These are phyloP conservation scores for Kryptolebias marmoratus DNA, from an alignment of 2,113 vertebrate genomes.

Conservation along the genomic window DNA sequence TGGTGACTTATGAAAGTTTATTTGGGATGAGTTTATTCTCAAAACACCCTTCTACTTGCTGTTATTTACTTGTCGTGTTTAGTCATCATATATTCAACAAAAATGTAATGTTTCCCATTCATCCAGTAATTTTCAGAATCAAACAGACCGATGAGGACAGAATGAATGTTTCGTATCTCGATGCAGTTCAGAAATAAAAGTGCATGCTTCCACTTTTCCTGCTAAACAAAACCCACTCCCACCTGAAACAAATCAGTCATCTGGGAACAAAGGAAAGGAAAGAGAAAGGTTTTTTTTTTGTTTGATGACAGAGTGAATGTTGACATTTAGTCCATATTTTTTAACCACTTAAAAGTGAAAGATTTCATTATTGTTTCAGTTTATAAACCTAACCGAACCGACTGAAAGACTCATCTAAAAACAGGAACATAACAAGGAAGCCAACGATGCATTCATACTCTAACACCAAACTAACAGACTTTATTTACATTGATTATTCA, in stretches of 20 bases:
- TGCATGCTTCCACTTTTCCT: constrained; percentile 2
- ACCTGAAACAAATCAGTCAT: neutral
- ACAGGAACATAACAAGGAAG: neutral
- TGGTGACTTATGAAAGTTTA: constrained; percentile 7
- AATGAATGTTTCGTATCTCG: constrained; percentile 11
- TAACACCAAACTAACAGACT: neutral
- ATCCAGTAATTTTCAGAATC: neutral
- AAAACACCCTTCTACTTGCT: constrained; percentile 4
- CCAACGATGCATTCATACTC: neutral
- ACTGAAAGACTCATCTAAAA: neutral
- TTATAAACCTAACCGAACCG: neutral
- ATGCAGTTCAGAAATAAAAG: neutral
- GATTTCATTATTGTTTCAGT: neutral
- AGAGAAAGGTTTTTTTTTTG: neutral
- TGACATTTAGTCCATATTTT: neutral
- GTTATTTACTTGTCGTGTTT: neutral
- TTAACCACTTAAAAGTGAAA: neutral
- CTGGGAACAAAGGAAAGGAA: neutral
- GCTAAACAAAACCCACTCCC: constrained; percentile 2
- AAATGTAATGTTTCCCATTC: neutral
- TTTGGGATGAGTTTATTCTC: neutral
- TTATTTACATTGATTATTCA: too few species aligned
- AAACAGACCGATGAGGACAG: neutral
- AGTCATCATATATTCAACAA: neutral
- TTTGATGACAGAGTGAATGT: neutral